A percentile compares a stretch with the other conserved stretches of the same genome.
Conservation (phyloP, 1,140 invertebrate genomes). For the Idris sp. region DNA sequence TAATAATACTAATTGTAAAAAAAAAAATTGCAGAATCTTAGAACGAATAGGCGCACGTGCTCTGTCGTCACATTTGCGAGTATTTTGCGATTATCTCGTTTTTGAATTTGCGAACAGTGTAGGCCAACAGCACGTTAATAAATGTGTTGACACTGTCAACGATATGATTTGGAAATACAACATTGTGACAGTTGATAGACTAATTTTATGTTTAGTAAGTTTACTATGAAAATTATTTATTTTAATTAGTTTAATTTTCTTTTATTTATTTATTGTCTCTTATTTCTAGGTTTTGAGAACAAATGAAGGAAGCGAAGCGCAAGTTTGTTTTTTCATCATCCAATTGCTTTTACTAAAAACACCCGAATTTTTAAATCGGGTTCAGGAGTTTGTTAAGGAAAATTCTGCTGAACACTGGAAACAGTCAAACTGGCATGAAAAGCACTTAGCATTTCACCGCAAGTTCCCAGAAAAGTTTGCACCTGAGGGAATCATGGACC, state of each 20-base stretch:
- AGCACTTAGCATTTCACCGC: conserved; percentile 94
- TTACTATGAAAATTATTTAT: conserved; percentile 1
- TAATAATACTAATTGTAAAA: neutral
- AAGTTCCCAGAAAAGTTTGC: conserved; percentile 98
- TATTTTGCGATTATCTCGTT: conserved; percentile 96
- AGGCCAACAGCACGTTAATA: conserved; percentile 90
- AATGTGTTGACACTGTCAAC: conserved; percentile 95
- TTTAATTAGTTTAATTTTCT: conserved; percentile 36
- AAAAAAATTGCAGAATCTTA: conserved; percentile 84
- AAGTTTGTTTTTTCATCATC: conserved; percentile 97
- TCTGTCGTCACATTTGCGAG: conserved; percentile 92
- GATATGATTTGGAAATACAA: conserved; percentile 99
- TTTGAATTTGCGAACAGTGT: conserved; percentile 93
- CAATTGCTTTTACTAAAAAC: conserved; percentile 92
- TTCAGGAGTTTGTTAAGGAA: conserved; percentile 96
- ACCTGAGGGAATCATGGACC: conserved; percentile 87
- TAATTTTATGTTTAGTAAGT: conserved; percentile 91
- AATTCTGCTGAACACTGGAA: conserved; percentile 97
- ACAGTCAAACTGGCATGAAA: conserved; percentile 98
- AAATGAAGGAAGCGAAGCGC: conserved; percentile 94
- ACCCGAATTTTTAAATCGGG: conserved; percentile 91
- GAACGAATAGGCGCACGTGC: conserved; percentile 95
- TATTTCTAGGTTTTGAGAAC: conserved; percentile 85
- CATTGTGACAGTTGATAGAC: conserved; percentile 94
- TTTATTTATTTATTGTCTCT: too few species aligned